Evolutionary conservation across 2,113 vertebrate genomes (phyloP).

Genomic region (Picathartes gymnocephalus): DNA sequence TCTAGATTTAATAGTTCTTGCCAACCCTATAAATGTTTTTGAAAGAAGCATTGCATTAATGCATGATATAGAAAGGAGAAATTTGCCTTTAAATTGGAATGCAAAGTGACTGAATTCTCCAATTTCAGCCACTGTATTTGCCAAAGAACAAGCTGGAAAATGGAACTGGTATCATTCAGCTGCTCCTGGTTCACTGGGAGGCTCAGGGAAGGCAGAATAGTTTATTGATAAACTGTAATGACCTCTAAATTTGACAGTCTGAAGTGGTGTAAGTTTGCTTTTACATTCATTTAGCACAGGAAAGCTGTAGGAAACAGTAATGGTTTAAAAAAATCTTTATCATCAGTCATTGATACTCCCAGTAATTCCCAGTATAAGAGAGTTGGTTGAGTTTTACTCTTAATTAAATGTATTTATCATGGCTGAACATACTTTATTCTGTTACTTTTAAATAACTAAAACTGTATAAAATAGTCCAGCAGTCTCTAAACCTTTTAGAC

Average conservation of each 20-base stretch:
- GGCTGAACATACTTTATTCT: not conserved
- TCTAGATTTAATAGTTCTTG: conserved; percentile 69
- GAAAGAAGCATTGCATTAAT: conserved; percentile 78
- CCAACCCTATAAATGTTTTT: conserved; percentile 66
- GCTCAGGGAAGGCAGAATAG: not conserved
- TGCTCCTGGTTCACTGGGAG: conserved; percentile 50
- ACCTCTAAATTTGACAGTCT: not conserved
- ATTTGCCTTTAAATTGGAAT: conserved; percentile 81
- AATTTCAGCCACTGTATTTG: conserved; percentile 78
- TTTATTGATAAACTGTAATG: not conserved
- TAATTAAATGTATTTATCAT: not conserved
- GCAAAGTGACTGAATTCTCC: conserved; percentile 77
- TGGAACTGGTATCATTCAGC: conserved; percentile 82
- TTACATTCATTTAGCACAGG: not conserved
- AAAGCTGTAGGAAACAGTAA: not conserved
- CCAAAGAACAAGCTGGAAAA: conserved; percentile 73
- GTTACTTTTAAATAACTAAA: not conserved
- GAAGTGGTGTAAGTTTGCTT: not conserved
- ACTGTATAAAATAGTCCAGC: not conserved
- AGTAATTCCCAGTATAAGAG: not conserved
- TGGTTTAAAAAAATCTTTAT: not conserved
- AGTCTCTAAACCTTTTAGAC: not conserved
- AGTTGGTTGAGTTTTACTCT: not conserved
- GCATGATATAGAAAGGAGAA: conserved; percentile 76
- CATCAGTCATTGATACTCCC: not conserved